Conservation (phyloP, 2,113 vertebrate genomes). For the Argyrosomus japonicus region DNA sequence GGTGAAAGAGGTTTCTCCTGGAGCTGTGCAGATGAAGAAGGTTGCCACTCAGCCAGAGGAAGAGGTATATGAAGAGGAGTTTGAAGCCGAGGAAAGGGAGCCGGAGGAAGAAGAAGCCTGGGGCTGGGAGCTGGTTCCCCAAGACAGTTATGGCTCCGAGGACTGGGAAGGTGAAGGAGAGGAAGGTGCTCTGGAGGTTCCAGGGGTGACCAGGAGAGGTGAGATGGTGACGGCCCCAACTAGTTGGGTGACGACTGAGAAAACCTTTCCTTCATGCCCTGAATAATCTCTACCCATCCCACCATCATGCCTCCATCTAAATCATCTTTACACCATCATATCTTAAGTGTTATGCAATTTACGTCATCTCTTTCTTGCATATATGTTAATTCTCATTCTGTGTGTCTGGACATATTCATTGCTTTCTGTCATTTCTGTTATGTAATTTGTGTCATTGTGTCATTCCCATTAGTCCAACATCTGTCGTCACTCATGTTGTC, state of each 20-base stretch:
- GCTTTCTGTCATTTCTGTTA: slow-evolving; percentile 32
- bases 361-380: slow-evolving; percentile 6
- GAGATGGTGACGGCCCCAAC: slow-evolving; percentile 83
- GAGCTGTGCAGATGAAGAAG: slow-evolving; percentile 81
- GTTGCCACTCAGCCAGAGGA: slow-evolving; percentile 82
- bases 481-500: slow-evolving; percentile 15
- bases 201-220: slow-evolving; percentile 89
- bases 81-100: slow-evolving; percentile 51
- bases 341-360: slow-evolving; percentile 41
- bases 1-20: slow-evolving; percentile 82
- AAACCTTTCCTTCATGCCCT: slow-evolving; percentile 62
- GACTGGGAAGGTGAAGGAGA: slow-evolving; percentile 83
- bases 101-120: slow-evolving; percentile 78
- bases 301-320: slow-evolving; percentile 64
- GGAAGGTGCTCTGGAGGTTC: slow-evolving; percentile 85
- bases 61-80: slow-evolving; percentile 81
- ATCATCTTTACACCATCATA: slow-evolving; percentile 40
- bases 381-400: slow-evolving; percentile 25
- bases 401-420: slow-evolving; percentile 37
- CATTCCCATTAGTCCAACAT: slow-evolving; percentile 29
- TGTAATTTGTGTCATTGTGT: slow-evolving; percentile 34
- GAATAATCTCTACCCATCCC: slow-evolving; percentile 76
- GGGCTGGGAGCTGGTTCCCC: slow-evolving; percentile 84
- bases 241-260: slow-evolving; percentile 72
- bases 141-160: slow-evolving; percentile 78